Base-by-base conservation (phyloP, 2,797 vertebrate species). In the Phrynocephalus guinanensis region DNA sequence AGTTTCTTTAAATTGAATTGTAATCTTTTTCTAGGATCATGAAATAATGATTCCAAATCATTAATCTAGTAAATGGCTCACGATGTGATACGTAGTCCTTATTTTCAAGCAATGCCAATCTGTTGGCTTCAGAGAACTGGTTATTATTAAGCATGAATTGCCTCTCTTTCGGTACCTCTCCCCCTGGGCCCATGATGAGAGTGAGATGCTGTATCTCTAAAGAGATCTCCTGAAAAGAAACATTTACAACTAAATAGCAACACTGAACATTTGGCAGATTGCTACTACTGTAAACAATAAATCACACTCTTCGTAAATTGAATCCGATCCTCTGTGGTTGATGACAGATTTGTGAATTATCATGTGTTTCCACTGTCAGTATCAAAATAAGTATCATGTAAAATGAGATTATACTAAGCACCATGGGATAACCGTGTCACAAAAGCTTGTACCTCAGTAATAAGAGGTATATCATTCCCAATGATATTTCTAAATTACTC, bases 251-350 rank as follows among this genome's bases (percentile, higher is more conserved):
- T 88, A 93, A 95, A 95, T 33, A 91, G 33, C 16, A 26, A 89
- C 93, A 91, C 1, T 8, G 91, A 95, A 91, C 89, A 91, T 91
- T 94, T 94, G 78, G 85, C 92, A 94, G 94, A 94, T 91, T 89
- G 85, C 13, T 84, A 88, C 84, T 88, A 86, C 89, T 84, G 1
- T 85, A 85, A 38, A 89, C 80, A 81, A 3, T 90, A 86, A 94
- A 86, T 92, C 83, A 90, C 66, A 1, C 67, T 18, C 83, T 92
- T 86, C 15, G 71, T 92, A 83, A 86, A 90, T 86, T 87, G 76
- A 94, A 93, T 72, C 66, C 87, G 90, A 79, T 89, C 16, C 71
- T 72, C 44, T 24, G 38, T 44, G 11, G 44, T 80, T 83, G 70
- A 75, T 76, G 60, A 70, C 71, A 84, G 77, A 81, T 68, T 66